A percentile compares a stretch with the other conserved stretches of the same genome.
Conservation (phyloP, 2,888 invertebrate genomes). For the Schizotus pectinicornis region DNA sequence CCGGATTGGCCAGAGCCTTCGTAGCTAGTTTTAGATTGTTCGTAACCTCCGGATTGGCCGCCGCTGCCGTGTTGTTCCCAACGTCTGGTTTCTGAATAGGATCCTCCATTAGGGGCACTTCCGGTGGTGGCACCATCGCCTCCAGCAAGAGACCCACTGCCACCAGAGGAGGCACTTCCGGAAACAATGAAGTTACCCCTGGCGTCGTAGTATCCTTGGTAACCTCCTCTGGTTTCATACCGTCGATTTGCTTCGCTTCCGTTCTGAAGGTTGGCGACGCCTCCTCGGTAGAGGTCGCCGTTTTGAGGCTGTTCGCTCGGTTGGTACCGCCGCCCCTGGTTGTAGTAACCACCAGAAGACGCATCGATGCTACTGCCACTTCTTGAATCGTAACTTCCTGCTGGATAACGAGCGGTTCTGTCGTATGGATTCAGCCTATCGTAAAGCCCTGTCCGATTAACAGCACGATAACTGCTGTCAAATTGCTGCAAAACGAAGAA, state of each 20-base stretch:
- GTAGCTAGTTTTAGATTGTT: constrained; percentile 44
- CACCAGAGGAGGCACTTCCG: too few relatives aligned
- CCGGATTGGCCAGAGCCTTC: constrained; percentile 37
- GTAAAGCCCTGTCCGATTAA: constrained; percentile 45
- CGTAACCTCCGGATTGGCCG: constrained; percentile 23
- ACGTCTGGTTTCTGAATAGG: background rate
- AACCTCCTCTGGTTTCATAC: too few relatives aligned
- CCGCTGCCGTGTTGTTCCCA: constrained; percentile 3
- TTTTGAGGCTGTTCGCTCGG: background rate
- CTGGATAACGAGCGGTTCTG: constrained; percentile 7
- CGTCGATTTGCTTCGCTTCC: too few relatives aligned
- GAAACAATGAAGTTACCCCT: too few relatives aligned
- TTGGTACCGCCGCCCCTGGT: constrained; percentile 1
- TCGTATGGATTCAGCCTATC: constrained; percentile 36
- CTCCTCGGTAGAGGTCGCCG: too few relatives aligned
- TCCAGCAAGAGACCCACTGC: too few relatives aligned
- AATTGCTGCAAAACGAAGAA: constrained; percentile 46
- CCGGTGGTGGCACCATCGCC: background rate
- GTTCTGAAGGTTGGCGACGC: too few relatives aligned
- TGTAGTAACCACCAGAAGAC: background rate
- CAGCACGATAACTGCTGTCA: constrained; percentile 40
- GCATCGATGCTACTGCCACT: background rate
- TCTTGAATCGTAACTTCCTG: constrained; percentile 18
- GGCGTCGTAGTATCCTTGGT: too few relatives aligned
- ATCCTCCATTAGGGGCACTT: background rate